Evolutionary conservation across 2,113 vertebrate genomes (phyloP), one percentile per base, ranked within the genome.

Genomic region (Rhadina sibilatrix): DNA sequence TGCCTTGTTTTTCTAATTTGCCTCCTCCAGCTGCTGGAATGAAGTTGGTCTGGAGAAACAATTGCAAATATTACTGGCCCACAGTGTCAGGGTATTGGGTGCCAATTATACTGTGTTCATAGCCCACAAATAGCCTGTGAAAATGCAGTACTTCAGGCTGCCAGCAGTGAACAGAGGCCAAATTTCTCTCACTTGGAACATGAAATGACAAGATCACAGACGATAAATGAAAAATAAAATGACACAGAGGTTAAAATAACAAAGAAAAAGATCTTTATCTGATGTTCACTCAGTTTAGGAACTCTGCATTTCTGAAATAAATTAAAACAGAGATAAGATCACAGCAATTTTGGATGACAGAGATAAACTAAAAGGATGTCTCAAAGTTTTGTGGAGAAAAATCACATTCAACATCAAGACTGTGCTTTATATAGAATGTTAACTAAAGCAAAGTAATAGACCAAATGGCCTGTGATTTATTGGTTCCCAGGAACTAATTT

Each of bases 191-290:
- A 35, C 57, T 83, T 86, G 79, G 68, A 88, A 88, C 66, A 88
- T 25, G 46, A 83, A 88, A 90, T 59, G 83, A 47, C 42, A 42
- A 74, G 68, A 94, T 95, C 42, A 94, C 40, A 70, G 79, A 86
- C 3, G 54, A 93, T 46, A 92, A 90, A 92, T 66, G 68, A 93
- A 87, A 94, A 93, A 91, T 79, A 79, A 90, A 96, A 84, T 84
- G 54, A 75, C 80, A 89, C 12, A 44, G 37, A 92, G 19, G 52
- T 91, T 95, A 89, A 91, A 95, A 81, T 77, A 5, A 84, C 82
- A 83, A 14, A 38, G 28, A 83, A 38, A 72, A 65, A 92, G 89
- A 94, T 96, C 18, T 80, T 96, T 95, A 95, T 95, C 97, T 93
- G 37, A 87, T 71, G 35, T 77, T 66, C 3, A 4, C 75, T 78